Evolutionary conservation across 23 tunicate genomes (phyloP).

Genomic region (Clavelina lepadiformis): DNA sequence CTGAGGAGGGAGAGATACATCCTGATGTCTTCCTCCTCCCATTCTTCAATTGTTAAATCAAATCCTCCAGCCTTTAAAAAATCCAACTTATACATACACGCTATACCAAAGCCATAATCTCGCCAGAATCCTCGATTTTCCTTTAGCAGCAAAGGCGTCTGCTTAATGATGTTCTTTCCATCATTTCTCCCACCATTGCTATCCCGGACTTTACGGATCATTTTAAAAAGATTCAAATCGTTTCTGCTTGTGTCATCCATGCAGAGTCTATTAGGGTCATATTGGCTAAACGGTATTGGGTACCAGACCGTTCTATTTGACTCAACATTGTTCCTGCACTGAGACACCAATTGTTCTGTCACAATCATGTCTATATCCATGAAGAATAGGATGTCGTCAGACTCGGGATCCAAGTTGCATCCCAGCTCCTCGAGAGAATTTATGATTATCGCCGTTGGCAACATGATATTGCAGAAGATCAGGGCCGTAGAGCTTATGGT

Average conservation of each 20-base stretch:
- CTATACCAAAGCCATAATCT: constrained; percentile 83
- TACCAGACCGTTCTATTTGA: constrained; percentile 63
- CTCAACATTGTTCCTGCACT: constrained; percentile 44
- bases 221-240: background rate
- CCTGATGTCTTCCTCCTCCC: constrained; percentile 89
- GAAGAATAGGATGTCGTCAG: constrained; percentile 74
- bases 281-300: constrained; percentile 87
- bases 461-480: constrained; percentile 53
- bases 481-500: constrained; percentile 51
- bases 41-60: constrained; percentile 81
- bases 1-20: constrained; percentile 48
- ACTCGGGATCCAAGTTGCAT: constrained; percentile 75
- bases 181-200: constrained; percentile 26
- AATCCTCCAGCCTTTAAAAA: constrained; percentile 76
- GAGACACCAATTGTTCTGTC: constrained; percentile 54
- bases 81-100: constrained; percentile 84
- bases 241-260: constrained; percentile 18
- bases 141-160: constrained; percentile 41
- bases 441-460: constrained; percentile 28
- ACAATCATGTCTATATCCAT: constrained; percentile 98
- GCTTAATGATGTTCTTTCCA: constrained; percentile 20
- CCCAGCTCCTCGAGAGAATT: constrained; percentile 89
- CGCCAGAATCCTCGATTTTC: constrained; percentile 92
- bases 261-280: constrained; percentile 76
- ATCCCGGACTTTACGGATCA: constrained; percentile 14